Evolutionary conservation across 2,888 invertebrate species (phyloP), one percentile per base, ranked within the genome.

Genomic region (Cremastobaeus sp.): DNA sequence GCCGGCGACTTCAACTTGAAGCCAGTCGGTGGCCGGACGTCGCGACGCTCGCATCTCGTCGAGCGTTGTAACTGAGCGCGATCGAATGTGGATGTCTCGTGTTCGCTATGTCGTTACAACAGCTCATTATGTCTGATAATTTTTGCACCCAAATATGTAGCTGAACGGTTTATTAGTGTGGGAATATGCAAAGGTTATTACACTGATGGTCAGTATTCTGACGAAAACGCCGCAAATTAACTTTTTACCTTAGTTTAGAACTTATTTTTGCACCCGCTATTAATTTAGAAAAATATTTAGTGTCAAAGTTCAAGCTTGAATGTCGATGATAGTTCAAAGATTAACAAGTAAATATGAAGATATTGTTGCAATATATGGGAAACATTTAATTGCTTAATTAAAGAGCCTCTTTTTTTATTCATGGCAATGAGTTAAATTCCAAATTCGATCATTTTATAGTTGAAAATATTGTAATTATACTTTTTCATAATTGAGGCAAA

Each of bases 11-110:
- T 74, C 76, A 71, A 73, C 74, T 73, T 68, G 75, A 73, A 76
- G 74, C 74, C 81, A 84, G 84, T 84, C 80, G 79, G 80, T 83
- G 82, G 79, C 74, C 79, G 82, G 78, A 81, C 83, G 81, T 83
- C 83, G 83, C 80, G 82, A 81, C 80, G 81, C 78, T 77, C 76
- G 77, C 76, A 76, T 76, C 79, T 77, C 62, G 70, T 68, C 45
- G 64, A 64, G 62, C 52, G 52, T 68, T 39, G 52, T 41, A 9
- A 39, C n/a, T 62, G n/a, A 47, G 30, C 62, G 60, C 37, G 60
- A 64, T 55, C 57, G 57, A 57, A 66, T 57, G 66, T 57, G 50
- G 59, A 59, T 54, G 47, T 35, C n/a, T 12, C 60, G 69, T 32
- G 37, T 20, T 41, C 35, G 43, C 28, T 5, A 54, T 37, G 60